Percentiles rank a stretch among this genome's conserved stretches.
These are phyloP conservation scores for Onychostoma macrolepis DNA, from an alignment of 2,113 vertebrate genomes.

Conservation along the genomic window DNA sequence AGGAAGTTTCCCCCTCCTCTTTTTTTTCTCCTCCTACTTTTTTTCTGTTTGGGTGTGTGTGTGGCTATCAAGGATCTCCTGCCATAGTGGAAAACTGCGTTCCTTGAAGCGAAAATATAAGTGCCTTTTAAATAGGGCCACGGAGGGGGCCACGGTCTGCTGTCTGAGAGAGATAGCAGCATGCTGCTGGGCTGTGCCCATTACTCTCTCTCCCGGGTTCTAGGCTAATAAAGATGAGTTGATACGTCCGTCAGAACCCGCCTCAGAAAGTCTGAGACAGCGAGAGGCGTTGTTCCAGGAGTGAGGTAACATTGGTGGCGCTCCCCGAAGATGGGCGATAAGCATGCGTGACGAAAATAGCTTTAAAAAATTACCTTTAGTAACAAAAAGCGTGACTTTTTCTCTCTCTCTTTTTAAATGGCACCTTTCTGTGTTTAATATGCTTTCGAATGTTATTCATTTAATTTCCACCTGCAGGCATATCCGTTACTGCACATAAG, in stretches of 20 bases:
- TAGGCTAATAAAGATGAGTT: constrained; percentile 53
- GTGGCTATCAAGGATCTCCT: constrained; percentile 48
- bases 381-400: constrained; percentile 31
- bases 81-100: constrained; percentile 38
- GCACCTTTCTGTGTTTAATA: constrained; percentile 26
- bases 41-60: constrained; percentile 25
- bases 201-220: constrained; percentile 26
- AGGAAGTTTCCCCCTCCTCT: constrained; percentile 26
- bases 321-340: constrained; percentile 37
- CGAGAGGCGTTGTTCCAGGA: constrained; percentile 14
- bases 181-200: constrained; percentile 28
- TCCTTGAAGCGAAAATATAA: constrained; percentile 59
- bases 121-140: constrained; percentile 61
- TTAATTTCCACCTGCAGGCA: constrained; percentile 43
- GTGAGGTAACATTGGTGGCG: constrained; percentile 20
- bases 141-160: constrained; percentile 20
- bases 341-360: constrained; percentile 4
- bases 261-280: not conserved
- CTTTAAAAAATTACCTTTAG: constrained; percentile 19
- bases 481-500: constrained; percentile 10
- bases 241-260: constrained; percentile 37
- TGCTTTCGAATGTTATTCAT: constrained; percentile 34
- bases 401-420: not conserved
- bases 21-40: constrained; percentile 13
- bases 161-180: constrained; percentile 55